Percentiles rank a stretch among this genome's conserved stretches.
Conservation (phyloP, 1,140 invertebrate species). For the Drosophila jambulina region DNA sequence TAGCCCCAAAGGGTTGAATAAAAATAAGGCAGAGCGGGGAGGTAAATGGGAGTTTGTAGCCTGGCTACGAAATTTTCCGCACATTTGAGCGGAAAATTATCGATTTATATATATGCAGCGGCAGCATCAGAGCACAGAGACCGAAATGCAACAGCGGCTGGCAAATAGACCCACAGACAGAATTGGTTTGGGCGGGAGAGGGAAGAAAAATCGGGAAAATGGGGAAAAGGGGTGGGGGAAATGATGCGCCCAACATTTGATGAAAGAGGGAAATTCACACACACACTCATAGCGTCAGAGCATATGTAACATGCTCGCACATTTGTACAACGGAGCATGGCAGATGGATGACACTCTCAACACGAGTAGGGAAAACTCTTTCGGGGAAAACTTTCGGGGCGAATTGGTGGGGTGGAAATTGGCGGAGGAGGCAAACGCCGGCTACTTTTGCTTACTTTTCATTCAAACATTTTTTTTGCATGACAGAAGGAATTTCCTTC, state of each 20-base stretch:
- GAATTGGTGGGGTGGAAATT: slow-evolving; percentile 18
- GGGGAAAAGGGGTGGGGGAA: slow-evolving; percentile 17
- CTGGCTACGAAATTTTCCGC: slow-evolving; percentile 78
- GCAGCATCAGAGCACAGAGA: slow-evolving; percentile 27
- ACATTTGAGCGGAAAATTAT: slow-evolving; percentile 84
- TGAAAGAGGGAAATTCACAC: slow-evolving; percentile 41
- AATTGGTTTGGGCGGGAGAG: slow-evolving; percentile 18
- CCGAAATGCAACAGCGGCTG: slow-evolving; percentile 70
- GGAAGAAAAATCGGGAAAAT: slow-evolving; percentile 3
- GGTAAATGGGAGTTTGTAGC: slow-evolving; percentile 24
- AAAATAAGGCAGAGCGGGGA: not conserved
- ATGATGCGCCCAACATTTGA: slow-evolving; percentile 57
- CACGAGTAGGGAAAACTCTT: slow-evolving; percentile 20
- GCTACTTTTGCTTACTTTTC: slow-evolving; percentile 80
- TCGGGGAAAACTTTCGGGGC: slow-evolving; percentile 12
- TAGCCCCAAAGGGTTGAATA: not conserved
- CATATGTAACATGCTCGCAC: slow-evolving; percentile 50
- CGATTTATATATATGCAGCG: slow-evolving; percentile 74
- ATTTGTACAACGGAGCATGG: slow-evolving; percentile 19
- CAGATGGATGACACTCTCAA: slow-evolving; percentile 51
- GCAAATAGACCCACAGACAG: slow-evolving; percentile 65
- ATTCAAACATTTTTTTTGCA: slow-evolving; percentile 72
- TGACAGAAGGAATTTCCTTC: slow-evolving; percentile 52
- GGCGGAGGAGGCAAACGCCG: slow-evolving; percentile 6
- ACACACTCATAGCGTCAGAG: not conserved